Evolutionary conservation across 2,888 invertebrate genomes (phyloP).

Genomic region (Lasioglossum villosulum): DNA sequence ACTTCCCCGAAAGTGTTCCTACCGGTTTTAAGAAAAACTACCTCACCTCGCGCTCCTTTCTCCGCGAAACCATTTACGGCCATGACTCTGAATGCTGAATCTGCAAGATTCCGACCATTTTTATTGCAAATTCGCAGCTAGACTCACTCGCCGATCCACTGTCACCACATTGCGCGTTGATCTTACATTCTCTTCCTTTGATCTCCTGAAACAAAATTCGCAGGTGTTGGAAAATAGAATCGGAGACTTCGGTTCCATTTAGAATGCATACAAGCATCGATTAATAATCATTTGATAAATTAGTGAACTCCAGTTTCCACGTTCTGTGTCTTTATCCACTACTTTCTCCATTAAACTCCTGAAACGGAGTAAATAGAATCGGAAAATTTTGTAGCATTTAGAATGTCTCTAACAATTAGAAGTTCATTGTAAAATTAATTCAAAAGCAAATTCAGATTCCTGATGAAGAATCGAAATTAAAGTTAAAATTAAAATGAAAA

Average conservation of each 20-base stretch:
- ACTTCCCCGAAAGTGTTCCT: slow-evolving; percentile 19
- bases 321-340: background rate
- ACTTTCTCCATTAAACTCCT: background rate
- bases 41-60: slow-evolving; percentile 14
- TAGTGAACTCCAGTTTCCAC: background rate
- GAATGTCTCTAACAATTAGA: background rate
- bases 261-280: background rate
- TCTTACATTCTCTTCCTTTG: background rate
- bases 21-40: slow-evolving; percentile 9
- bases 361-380: background rate
- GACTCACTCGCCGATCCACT: background rate
- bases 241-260: background rate
- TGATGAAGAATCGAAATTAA: background rate
- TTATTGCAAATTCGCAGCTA: background rate
- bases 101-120: background rate
- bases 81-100: background rate
- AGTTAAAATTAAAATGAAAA: background rate
- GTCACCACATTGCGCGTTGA: background rate
- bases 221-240: background rate
- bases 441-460: background rate
- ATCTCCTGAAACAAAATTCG: background rate
- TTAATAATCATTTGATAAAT: too few species aligned
- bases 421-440: background rate
- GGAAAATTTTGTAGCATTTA: background rate
- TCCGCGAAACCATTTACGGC: slow-evolving; percentile 2